phyloP scores from a whole-genome alignment of 2,888 invertebrate species.

The Diaprepes abbreviatus region DNA sequence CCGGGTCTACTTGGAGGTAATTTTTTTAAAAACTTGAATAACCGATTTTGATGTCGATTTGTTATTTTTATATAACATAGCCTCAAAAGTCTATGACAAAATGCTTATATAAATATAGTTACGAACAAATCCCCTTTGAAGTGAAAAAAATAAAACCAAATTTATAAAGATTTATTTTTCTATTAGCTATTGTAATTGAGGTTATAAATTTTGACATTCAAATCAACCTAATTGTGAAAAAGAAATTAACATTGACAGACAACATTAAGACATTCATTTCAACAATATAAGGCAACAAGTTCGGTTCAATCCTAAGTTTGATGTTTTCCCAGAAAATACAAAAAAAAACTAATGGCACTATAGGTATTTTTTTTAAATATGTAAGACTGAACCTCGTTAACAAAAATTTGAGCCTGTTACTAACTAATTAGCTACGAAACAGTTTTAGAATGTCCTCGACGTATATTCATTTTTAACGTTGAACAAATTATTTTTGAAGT shows the following conservation, averaged over 20 bases:
- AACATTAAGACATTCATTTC: conserved; percentile 44
- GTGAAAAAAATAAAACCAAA: not conserved
- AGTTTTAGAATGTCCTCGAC: not conserved
- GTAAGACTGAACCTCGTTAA: conserved; percentile 6
- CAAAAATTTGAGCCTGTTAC: conserved; percentile 18
- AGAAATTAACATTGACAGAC: conserved; percentile 39
- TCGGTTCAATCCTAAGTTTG: conserved; percentile 24
- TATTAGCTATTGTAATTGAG: conserved; percentile 36
- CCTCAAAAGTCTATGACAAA: no score
- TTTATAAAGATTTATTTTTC: conserved; percentile 24
- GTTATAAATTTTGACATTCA: conserved; percentile 33
- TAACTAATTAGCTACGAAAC: conserved; percentile 14
- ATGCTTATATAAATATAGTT: no score
- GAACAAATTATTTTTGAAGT: no score
- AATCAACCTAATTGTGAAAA: conserved; percentile 23
- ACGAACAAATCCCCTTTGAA: no score
- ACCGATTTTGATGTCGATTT: no score
- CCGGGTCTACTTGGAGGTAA: no score
- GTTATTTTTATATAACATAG: no score
- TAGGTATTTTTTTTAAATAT: conserved; percentile 16
- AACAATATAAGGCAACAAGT: conserved; percentile 36
- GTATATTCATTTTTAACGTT: no score
- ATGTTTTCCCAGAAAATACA: conserved; percentile 1
- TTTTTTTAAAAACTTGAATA: no score
- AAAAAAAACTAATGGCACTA: conserved; percentile 29